These are phyloP conservation scores for Orius laevigatus DNA, from an alignment of 1,140 invertebrate species.

Conservation along the genomic window DNA sequence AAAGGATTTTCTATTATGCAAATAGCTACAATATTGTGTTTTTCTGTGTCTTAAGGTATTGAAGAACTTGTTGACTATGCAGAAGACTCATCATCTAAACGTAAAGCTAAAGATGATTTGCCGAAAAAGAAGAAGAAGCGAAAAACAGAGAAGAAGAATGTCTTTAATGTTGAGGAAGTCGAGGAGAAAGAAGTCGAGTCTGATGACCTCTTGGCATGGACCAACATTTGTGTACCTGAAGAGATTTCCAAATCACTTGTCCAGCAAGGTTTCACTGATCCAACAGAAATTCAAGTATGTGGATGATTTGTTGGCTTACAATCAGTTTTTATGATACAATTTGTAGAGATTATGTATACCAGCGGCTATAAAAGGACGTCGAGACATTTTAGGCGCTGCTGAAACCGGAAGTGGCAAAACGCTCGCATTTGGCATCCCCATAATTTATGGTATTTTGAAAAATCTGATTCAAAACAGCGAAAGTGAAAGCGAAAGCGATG, in stretches of 20 bases:
- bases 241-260: conserved; percentile 53
- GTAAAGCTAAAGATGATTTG: no score
- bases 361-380: conserved; percentile 64
- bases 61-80: no score
- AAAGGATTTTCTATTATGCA: no score
- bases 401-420: conserved; percentile 98
- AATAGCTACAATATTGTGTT: no score
- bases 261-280: conserved; percentile 57
- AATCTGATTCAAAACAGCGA: conserved; percentile 24
- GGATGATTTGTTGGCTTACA: not conserved
- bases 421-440: conserved; percentile 88
- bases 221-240: conserved; percentile 45
- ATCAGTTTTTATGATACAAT: no score
- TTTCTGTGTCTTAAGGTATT: no score
- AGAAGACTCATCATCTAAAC: no score
- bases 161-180: conserved; percentile 3
- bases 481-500: conserved; percentile 25
- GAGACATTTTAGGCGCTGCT: conserved; percentile 87
- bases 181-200: conserved; percentile 3
- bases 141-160: conserved; percentile 14
- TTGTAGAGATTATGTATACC: conserved; percentile 53
- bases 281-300: conserved; percentile 61
- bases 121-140: conserved; percentile 5
- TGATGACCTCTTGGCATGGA: conserved; percentile 40
- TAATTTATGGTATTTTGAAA: conserved; percentile 66